These are phyloP conservation scores for Odontamblyopus lacepedii DNA, from an alignment of 2,797 vertebrate genomes.

Conservation along the genomic window DNA sequence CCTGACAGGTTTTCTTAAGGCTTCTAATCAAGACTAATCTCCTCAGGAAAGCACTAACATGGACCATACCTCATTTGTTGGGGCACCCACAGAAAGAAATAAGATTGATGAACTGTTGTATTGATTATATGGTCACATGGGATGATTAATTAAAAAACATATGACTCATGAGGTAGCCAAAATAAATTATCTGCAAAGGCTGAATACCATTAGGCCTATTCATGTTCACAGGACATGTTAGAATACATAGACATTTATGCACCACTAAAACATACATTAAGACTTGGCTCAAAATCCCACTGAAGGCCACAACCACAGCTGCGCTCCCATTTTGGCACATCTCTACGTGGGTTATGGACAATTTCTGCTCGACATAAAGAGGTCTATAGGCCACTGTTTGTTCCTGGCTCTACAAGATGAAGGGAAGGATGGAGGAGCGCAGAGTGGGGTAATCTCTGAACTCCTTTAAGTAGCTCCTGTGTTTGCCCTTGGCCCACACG, in stretches of 20 bases:
- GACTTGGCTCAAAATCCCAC: constrained; percentile 61
- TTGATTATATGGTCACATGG: background rate
- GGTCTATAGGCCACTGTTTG: constrained; percentile 9
- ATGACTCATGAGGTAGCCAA: constrained; percentile 5
- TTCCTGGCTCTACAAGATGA: constrained; percentile 78
- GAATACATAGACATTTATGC: constrained; percentile 14
- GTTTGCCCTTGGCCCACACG: constrained; percentile 94
- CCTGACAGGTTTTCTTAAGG: background rate
- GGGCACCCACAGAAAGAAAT: background rate
- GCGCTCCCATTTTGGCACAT: constrained; percentile 28
- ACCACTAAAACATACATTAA: constrained; percentile 59
- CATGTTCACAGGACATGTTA: constrained; percentile 26
- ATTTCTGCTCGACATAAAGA: constrained; percentile 26
- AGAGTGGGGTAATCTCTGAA: constrained; percentile 91
- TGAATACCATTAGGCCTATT: background rate
- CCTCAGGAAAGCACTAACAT: background rate
- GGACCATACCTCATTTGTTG: background rate
- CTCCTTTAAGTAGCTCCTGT: constrained; percentile 90
- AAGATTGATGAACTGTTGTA: background rate
- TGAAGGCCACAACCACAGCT: constrained; percentile 34
- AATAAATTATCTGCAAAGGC: background rate
- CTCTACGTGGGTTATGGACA: constrained; percentile 20
- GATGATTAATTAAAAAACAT: background rate
- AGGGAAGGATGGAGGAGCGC: constrained; percentile 90
- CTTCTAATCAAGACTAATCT: background rate